Evolutionary conservation across 2,888 invertebrate genomes (phyloP), one percentile per base, ranked within the genome.

Genomic region (Melikaiella ostensackeni): DNA sequence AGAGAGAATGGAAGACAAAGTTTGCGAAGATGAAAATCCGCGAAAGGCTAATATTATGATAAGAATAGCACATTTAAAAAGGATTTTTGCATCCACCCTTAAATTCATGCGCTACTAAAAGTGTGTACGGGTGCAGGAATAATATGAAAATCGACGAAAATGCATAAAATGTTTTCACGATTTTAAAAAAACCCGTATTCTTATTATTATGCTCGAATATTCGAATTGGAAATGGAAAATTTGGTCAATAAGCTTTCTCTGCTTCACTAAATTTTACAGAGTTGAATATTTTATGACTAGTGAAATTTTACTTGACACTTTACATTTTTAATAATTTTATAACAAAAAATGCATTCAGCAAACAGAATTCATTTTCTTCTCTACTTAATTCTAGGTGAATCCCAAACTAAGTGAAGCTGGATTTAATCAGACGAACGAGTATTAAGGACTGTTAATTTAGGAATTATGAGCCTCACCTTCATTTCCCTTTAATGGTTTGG

Each of bases 111-210:
- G 27, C 66, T 66, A 27, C 66, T 66, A 38, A 64, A 64, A 38
- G 42, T 64, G 38, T 64, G 64, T 8, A 46, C 66, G 27, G 42
- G 27, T 66, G 27, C 42, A 66, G 27, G 27, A 46, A 66, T 66
- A 66, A 66, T 46, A 66, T 66, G 46, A 66, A 66, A 66, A 66
- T 66, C 46, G 42, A 66, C 46, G 27, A 66, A 64, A 66, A 66
- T 66, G 66, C 46, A 66, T 66, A 66, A 66, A 66, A 66, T 27
- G 42, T 16, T 66, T 27, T 42, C 8, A 16, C 27, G 19, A 3
- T 46, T 46, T 30, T 4, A 7, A 16, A 19, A 66, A 46, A 46
- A 27, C 9, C 19, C 42, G 8, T 6, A 66, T 19, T 8, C 64
- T n/a, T 2, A 9, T 5, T 50, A 50, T 50, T 46, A 42, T 64